Base-by-base conservation (phyloP, 2,797 vertebrate genomes). In the Myripristis murdjan region DNA sequence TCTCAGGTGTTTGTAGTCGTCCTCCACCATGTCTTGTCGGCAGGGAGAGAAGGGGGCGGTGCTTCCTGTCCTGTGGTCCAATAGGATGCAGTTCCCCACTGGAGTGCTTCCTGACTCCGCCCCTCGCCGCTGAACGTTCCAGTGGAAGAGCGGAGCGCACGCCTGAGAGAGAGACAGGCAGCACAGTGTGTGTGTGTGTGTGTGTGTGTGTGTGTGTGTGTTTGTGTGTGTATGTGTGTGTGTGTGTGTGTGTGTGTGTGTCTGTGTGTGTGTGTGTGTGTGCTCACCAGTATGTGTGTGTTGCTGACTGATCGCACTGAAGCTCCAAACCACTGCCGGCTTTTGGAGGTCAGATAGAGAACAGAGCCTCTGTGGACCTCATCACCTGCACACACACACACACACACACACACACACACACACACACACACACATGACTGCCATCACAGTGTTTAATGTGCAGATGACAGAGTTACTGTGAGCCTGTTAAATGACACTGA, bases 261-360 rank as follows among this genome's bases (percentile, higher is more conserved):
- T 48, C 46, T 48, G 18, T 22, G 16, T 11, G 8, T 62, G 51
- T 58, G 58, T 37, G 44, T 51, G 31, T 49, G 41, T 23, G 23
- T 16, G 60, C 83, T 87, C 22, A 91, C 89, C 88, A 91, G 48
- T 14, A 90, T 31, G 48, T 59, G 81, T 59, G 20, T 68, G n/a
- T 72, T 65, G 52, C 47, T 58, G 39, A 81, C 41, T 1, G 72
- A 83, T 28, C 75, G 68, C 0, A 91, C 83, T 3, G 77, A 79
- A 1, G 88, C 87, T 9, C 89, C 89, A 5, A 89, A 62, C 89
- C 89, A 87, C 56, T 91, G 89, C 9, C 70, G 67, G 10, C 75
- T 86, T 81, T 87, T 89, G 26, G 83, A 84, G 56, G 70, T 31
- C 22, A 64, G 46, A 14, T 76, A 53, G 1, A 47, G 0, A 4